phyloP scores from a whole-genome alignment of 2,888 invertebrate species.

The Drosophila quinaria region DNA sequence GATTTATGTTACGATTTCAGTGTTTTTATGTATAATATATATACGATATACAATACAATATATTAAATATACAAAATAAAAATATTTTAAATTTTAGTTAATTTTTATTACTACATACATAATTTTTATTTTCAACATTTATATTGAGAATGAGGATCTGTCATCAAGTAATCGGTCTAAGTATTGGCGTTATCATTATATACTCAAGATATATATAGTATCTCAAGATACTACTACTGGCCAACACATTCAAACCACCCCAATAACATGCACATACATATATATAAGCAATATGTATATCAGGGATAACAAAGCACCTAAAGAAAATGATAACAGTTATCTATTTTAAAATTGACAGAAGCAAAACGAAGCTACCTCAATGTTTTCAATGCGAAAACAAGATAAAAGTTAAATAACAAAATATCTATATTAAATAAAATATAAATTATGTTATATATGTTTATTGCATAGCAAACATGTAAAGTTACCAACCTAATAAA shows the following conservation, averaged over 20 bases:
- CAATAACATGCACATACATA: slow-evolving; percentile 20
- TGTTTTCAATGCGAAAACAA: slow-evolving; percentile 61
- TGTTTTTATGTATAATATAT: slow-evolving; percentile 58
- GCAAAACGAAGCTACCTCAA: slow-evolving; percentile 70
- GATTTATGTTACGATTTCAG: slow-evolving; percentile 58
- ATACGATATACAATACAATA: slow-evolving; percentile 60
- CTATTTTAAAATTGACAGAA: slow-evolving; percentile 31
- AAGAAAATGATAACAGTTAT: slow-evolving; percentile 32
- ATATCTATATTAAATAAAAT: slow-evolving; percentile 36
- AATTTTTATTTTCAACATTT: slow-evolving; percentile 33
- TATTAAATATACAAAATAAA: slow-evolving; percentile 40
- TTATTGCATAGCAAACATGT: slow-evolving; percentile 77
- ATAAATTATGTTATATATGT: slow-evolving; percentile 63
- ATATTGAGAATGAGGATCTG: slow-evolving; percentile 31
- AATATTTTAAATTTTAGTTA: slow-evolving; percentile 58
- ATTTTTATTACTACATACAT: no score
- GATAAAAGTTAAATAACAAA: slow-evolving; percentile 50
- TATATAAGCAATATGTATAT: slow-evolving; percentile 32
- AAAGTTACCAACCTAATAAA: slow-evolving; percentile 59
- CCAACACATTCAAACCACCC: slow-evolving; percentile 43
- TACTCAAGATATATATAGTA: slow-evolving; percentile 1
- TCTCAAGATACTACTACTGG: slow-evolving; percentile 29
- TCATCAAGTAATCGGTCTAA: slow-evolving; percentile 27
- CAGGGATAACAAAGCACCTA: slow-evolving; percentile 60
- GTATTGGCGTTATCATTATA: slow-evolving; percentile 37